phyloP scores from a whole-genome alignment of 1,140 invertebrate genomes.

The Brachionus sp. region DNA sequence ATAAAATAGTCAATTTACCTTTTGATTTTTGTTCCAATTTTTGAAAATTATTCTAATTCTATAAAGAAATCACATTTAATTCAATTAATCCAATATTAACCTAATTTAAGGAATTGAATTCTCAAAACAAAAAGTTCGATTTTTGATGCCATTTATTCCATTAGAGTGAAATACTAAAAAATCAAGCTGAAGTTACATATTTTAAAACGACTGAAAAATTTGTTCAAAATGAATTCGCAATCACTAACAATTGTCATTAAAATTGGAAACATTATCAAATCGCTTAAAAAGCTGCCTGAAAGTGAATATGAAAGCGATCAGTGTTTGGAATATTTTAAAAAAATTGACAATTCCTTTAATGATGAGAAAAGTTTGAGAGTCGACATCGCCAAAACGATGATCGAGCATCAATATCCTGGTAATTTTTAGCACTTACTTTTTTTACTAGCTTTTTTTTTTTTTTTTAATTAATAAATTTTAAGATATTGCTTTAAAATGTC shows the following conservation, averaged over 20 bases:
- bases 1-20: constrained; percentile 26
- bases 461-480: background rate
- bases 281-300: constrained; percentile 32
- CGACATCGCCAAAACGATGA: constrained; percentile 16
- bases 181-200: constrained; percentile 8
- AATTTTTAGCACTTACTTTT: background rate
- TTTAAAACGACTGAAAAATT: background rate
- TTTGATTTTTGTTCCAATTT: constrained; percentile 16
- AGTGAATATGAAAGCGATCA: constrained; percentile 19
- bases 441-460: background rate
- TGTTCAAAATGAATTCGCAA: constrained; percentile 36
- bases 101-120: background rate
- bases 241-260: constrained; percentile 17
- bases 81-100: background rate
- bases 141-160: background rate
- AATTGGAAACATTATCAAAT: constrained; percentile 35
- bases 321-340: constrained; percentile 37
- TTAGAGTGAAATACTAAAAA: background rate
- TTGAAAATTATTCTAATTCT: background rate
- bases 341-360: constrained; percentile 31
- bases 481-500: constrained; percentile 24
- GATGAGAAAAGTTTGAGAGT: background rate
- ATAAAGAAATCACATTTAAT: background rate
- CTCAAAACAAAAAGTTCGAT: background rate
- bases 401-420: constrained; percentile 34